A percentile compares a stretch with the other conserved stretches of the same genome.
Evolutionary conservation across 2,113 vertebrate species (phyloP).

Genomic region (Madoqua kirkii): DNA sequence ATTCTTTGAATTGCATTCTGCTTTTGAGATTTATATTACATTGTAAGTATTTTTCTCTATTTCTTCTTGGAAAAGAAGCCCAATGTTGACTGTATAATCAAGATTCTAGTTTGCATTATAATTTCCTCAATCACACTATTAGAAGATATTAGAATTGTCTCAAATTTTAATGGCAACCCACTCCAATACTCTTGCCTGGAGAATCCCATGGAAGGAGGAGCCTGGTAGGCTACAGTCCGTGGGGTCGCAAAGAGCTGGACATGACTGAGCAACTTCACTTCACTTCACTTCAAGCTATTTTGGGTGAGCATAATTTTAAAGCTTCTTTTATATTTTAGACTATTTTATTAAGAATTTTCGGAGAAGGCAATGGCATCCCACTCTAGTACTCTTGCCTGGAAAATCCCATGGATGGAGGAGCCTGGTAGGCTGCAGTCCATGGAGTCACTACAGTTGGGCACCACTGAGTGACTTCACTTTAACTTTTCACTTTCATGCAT

Average conservation of each 20-base stretch:
- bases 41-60: not conserved
- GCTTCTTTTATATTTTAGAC: not conserved
- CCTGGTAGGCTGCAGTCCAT: no score
- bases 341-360: not conserved
- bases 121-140: not conserved
- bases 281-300: not conserved
- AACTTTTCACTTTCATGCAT: no score
- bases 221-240: no score
- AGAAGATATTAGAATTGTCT: not conserved
- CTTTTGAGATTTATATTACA: not conserved
- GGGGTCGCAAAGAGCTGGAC: no score
- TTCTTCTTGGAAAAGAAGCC: constrained; percentile 1
- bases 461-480: no score
- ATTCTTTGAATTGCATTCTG: not conserved
- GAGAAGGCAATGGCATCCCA: no score
- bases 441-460: no score
- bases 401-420: no score
- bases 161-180: not conserved
- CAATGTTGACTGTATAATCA: not conserved
- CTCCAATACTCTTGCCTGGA: no score
- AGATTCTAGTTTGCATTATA: not conserved
- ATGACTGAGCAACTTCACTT: no score
- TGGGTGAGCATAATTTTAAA: not conserved
- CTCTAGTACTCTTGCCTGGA: no score
- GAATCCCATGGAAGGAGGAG: no score